Percentiles rank a stretch among this genome's conserved stretches.
phyloP scores from a whole-genome alignment of 2,797 vertebrate genomes.

The Sebastes aleutianus region DNA sequence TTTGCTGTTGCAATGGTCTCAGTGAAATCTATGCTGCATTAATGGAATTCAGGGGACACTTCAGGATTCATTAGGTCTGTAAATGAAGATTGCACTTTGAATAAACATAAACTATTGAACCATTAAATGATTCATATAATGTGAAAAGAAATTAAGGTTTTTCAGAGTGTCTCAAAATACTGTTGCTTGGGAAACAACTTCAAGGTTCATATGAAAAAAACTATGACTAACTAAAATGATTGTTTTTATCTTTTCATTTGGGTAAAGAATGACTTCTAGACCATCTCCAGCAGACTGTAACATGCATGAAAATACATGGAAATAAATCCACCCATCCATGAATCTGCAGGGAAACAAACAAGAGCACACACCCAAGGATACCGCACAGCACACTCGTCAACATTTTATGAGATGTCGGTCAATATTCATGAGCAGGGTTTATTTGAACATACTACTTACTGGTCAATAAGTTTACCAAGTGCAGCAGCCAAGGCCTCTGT shows the following conservation, averaged over 20 bases:
- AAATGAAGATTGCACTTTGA: slow-evolving; percentile 15
- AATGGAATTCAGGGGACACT: neutral
- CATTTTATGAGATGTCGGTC: slow-evolving; percentile 52
- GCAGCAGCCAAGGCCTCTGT: slow-evolving; percentile 54
- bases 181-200: neutral
- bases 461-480: slow-evolving; percentile 67
- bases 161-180: neutral
- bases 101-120: neutral
- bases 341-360: slow-evolving; percentile 9
- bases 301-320: neutral
- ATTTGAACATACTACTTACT: slow-evolving; percentile 59
- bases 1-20: neutral
- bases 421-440: slow-evolving; percentile 63
- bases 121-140: neutral
- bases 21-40: neutral
- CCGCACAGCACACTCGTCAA: slow-evolving; percentile 33
- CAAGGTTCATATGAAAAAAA: neutral
- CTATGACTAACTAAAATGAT: neutral
- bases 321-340: neutral
- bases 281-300: neutral
- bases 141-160: neutral
- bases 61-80: neutral
- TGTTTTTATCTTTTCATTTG: neutral
- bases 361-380: slow-evolving; percentile 14
- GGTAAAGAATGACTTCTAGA: neutral